These are phyloP conservation scores for Melipona beecheii DNA, from an alignment of 2,888 invertebrate genomes.

Conservation along the genomic window DNA sequence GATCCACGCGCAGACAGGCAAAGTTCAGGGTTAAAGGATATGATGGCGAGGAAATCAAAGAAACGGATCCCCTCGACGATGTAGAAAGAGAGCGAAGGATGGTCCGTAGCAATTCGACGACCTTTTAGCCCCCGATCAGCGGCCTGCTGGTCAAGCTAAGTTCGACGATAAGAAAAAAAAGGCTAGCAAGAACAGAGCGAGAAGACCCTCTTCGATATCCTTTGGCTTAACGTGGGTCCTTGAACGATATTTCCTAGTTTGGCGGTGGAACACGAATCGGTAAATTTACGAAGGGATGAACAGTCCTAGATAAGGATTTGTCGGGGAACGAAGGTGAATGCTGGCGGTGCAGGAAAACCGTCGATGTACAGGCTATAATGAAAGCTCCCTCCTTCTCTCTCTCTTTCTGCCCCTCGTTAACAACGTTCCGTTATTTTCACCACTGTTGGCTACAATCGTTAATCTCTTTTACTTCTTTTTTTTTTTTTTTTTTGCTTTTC, in stretches of 20 bases:
- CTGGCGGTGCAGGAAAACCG: constrained; percentile 27
- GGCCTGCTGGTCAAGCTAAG: neutral
- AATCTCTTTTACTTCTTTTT: neutral
- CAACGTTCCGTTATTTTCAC: constrained; percentile 10
- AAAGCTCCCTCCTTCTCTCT: constrained; percentile 24
- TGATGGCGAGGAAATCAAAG: constrained; percentile 54
- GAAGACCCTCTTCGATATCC: constrained; percentile 7
- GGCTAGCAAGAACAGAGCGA: neutral
- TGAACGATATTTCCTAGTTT: constrained; percentile 67
- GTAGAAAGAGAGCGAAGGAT: constrained; percentile 13
- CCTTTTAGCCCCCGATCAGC: constrained; percentile 26
- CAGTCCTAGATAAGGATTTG: constrained; percentile 33
- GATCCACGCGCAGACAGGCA: neutral
- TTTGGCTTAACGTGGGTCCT: constrained; percentile 50
- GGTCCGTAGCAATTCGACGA: constrained; percentile 37
- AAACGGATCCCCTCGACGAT: constrained; percentile 22
- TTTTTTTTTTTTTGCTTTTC: neutral
- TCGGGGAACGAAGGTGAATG: constrained; percentile 14
- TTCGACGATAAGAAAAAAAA: constrained; percentile 19
- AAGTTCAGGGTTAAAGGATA: constrained; percentile 51
- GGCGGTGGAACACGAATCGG: constrained; percentile 57
- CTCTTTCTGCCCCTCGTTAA: constrained; percentile 51
- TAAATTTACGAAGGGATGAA: constrained; percentile 68
- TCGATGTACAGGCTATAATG: constrained; percentile 34
- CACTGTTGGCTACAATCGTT: neutral